These are phyloP conservation scores for Heterodera carotae DNA, from an alignment of 1,140 invertebrate genomes.

Conservation along the genomic window DNA sequence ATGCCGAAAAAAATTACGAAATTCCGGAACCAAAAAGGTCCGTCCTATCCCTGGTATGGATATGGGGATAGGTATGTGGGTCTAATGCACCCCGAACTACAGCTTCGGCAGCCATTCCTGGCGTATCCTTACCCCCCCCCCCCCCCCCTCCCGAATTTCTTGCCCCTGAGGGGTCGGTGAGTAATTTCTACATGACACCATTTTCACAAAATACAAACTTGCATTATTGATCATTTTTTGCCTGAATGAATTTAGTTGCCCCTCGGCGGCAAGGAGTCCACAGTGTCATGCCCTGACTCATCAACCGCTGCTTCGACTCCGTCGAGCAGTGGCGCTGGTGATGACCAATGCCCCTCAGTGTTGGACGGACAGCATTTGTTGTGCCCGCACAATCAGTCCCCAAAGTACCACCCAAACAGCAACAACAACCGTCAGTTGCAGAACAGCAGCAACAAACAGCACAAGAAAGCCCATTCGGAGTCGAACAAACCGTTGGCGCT, in stretches of 20 bases:
- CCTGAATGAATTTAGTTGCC: neutral
- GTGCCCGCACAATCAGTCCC: neutral
- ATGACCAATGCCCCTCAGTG: neutral
- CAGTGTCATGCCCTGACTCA: neutral
- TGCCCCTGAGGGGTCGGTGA: no score
- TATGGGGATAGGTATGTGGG: no score
- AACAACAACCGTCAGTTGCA: neutral
- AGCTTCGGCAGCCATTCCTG: no score
- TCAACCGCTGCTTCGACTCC: neutral
- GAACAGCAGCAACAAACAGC: neutral
- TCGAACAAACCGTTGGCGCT: neutral
- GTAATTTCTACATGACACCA: no score
- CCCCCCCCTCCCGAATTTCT: no score
- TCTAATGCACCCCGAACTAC: no score
- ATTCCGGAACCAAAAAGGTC: no score
- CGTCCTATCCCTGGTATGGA: no score
- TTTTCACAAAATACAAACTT: no score
- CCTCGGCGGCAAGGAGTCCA: neutral
- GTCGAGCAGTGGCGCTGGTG: neutral
- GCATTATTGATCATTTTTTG: no score
- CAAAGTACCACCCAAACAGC: neutral
- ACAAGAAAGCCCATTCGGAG: constrained; percentile 15
- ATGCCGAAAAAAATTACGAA: no score
- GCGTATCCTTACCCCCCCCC: no score
- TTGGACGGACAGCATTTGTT: neutral